Conservation (phyloP, 2,888 invertebrate species). For the Molanna angustata region DNA sequence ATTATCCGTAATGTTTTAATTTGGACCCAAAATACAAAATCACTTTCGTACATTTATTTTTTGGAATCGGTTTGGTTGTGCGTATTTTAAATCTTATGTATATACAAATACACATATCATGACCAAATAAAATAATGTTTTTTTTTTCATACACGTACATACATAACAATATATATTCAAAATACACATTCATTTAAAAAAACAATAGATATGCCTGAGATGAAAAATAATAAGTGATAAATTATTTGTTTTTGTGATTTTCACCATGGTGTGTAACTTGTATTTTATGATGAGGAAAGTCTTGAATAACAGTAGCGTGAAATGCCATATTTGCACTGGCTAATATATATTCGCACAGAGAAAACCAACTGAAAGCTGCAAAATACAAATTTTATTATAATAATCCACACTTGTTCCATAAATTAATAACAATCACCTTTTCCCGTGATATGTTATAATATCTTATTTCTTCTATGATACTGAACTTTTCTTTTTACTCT, state of each 20-base stretch:
- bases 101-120: not conserved
- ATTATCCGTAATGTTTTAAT: too few species aligned
- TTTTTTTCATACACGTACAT: not conserved
- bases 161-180: too few species aligned
- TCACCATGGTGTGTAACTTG: conserved; percentile 55
- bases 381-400: too few species aligned
- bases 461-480: too few species aligned
- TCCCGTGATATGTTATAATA: too few species aligned
- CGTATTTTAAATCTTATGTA: not conserved
- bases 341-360: conserved; percentile 88
- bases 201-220: conserved; percentile 14
- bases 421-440: too few species aligned
- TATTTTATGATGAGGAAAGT: conserved; percentile 80
- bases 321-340: conserved; percentile 92
- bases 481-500: too few species aligned
- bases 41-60: conserved; percentile 18
- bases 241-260: conserved; percentile 18
- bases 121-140: not conserved
- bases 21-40: conserved; percentile 32
- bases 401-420: too few species aligned
- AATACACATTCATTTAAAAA: too few species aligned
- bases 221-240: conserved; percentile 1
- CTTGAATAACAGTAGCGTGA: conserved; percentile 82
- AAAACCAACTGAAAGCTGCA: conserved; percentile 93
- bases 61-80: conserved; percentile 8